Evolutionary conservation across 2,113 vertebrate species (phyloP).

Genomic region (Lamprologus lemairii): DNA sequence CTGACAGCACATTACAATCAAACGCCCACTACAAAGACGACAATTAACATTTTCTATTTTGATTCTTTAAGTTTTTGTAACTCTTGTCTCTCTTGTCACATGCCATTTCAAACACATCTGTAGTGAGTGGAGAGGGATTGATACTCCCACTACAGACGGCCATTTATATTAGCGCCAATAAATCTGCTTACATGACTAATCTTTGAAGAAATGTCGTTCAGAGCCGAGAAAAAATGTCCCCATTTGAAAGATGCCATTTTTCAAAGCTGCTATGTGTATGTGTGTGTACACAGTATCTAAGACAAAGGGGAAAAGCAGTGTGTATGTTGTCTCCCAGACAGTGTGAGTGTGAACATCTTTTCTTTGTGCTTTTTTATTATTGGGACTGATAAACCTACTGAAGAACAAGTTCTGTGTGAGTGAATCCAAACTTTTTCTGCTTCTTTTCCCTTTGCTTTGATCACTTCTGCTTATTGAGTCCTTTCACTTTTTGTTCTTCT

Average conservation of each 20-base stretch:
- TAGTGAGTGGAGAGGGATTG: background rate
- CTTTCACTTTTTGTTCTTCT: background rate
- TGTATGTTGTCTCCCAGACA: background rate
- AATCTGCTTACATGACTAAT: conserved; percentile 38
- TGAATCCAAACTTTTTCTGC: background rate
- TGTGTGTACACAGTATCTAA: background rate
- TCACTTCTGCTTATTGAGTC: background rate
- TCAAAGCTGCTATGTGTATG: background rate
- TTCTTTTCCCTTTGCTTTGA: background rate
- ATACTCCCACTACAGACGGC: background rate
- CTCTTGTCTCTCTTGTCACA: background rate
- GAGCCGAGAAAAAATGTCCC: background rate
- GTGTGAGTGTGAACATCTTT: background rate
- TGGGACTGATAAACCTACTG: background rate
- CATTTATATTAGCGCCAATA: conserved; percentile 3
- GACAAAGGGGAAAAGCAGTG: background rate
- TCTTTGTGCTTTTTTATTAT: background rate
- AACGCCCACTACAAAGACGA: background rate
- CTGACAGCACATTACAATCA: background rate
- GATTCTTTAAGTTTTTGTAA: background rate
- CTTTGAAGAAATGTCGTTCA: conserved; percentile 2
- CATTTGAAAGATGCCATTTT: conserved; percentile 5
- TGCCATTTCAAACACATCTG: background rate
- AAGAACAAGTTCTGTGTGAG: background rate
- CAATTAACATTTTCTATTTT: background rate